These are phyloP conservation scores for Macrophya alboannulata DNA, from an alignment of 2,888 invertebrate species.

Conservation along the genomic window DNA sequence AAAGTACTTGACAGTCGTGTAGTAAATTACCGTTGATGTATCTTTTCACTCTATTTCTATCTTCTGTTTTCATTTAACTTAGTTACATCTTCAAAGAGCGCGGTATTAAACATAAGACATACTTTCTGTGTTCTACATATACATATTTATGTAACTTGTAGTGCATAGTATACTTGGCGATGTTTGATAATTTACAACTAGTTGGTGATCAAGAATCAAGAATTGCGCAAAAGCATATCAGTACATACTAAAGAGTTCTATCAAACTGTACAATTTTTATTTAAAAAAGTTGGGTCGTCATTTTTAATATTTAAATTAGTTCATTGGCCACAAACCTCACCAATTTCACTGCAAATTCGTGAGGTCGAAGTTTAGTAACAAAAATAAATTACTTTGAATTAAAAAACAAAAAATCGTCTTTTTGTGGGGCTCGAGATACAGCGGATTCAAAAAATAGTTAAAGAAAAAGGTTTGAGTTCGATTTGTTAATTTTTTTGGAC, in stretches of 20 bases:
- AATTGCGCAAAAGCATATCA: neutral
- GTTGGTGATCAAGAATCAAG: neutral
- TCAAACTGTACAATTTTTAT: neutral
- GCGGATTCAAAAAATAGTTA: neutral
- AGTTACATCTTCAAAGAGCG: neutral
- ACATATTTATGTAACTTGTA: neutral
- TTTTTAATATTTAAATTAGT: neutral
- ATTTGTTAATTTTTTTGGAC: neutral
- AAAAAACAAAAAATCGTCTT: neutral
- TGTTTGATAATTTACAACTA: neutral
- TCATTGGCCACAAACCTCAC: neutral
- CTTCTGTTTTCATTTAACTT: neutral
- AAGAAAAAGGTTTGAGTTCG: neutral
- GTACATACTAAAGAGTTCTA: neutral
- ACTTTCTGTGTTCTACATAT: neutral
- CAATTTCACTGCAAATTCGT: neutral
- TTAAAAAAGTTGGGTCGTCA: neutral
- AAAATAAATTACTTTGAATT: neutral
- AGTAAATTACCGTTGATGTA: constrained; percentile 1
- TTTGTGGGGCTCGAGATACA: neutral
- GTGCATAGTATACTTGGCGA: neutral
- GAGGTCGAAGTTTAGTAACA: neutral
- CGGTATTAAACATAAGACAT: neutral
- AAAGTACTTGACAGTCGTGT: neutral
- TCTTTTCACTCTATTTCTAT: neutral